A percentile compares a stretch with the other conserved stretches of the same genome.
phyloP scores from a whole-genome alignment of 2,113 vertebrate species.

The Centrocercus urophasianus region DNA sequence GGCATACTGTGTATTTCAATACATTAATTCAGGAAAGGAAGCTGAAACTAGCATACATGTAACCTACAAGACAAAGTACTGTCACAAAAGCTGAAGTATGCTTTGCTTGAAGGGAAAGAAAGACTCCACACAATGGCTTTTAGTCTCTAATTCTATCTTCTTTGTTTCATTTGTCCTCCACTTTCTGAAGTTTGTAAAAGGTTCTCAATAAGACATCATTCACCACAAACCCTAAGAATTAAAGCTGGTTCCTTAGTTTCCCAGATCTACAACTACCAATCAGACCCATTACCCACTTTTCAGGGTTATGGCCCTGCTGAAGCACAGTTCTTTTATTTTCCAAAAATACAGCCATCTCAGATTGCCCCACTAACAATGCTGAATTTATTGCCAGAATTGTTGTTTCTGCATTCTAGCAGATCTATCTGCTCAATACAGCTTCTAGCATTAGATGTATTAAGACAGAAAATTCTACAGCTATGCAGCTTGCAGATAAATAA shows the following conservation, averaged over 20 bases:
- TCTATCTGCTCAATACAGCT: neutral
- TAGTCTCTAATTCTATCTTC: neutral
- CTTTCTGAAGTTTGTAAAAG: neutral
- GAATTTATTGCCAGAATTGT: neutral
- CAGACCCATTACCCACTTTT: neutral
- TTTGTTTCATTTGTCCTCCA: neutral
- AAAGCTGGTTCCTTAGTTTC: neutral
- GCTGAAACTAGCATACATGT: neutral
- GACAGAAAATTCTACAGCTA: neutral
- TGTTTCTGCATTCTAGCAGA: neutral
- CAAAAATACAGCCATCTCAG: neutral
- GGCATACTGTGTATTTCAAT: neutral
- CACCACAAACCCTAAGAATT: neutral
- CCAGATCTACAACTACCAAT: neutral
- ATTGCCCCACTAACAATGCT: neutral
- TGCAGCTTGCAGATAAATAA: neutral
- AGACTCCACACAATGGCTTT: neutral
- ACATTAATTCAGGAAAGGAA: neutral
- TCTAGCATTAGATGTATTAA: neutral
- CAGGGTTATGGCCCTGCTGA: rapidly evolving
- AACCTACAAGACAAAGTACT: neutral
- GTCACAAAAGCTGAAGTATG: neutral
- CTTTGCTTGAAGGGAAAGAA: neutral
- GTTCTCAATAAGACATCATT: rapidly evolving
- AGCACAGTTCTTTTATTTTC: rapidly evolving